Conservation (phyloP, 1,140 invertebrate species). For the Leucophenga varia region DNA sequence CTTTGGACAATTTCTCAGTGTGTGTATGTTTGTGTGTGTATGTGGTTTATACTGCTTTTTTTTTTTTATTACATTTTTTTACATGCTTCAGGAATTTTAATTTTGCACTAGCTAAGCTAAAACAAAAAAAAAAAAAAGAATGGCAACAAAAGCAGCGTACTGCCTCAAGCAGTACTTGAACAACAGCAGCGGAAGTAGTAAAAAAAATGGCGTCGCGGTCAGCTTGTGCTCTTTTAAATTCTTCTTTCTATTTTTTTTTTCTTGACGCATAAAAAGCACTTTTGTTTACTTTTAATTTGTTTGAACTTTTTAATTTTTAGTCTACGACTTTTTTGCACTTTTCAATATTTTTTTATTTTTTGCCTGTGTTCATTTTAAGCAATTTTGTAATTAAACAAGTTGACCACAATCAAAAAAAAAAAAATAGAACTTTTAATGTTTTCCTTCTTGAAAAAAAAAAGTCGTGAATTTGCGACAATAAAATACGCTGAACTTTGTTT, state of each 20-base stretch:
- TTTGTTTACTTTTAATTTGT: no score
- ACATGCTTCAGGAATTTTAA: slow-evolving; percentile 52
- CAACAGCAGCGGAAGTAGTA: not conserved
- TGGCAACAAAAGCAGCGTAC: slow-evolving; percentile 21
- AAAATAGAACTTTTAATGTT: no score
- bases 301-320: no score
- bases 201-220: no score
- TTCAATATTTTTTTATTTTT: no score
- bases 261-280: no score
- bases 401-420: slow-evolving; percentile 30
- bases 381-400: slow-evolving; percentile 54
- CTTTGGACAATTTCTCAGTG: slow-evolving; percentile 2
- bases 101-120: slow-evolving; percentile 34
- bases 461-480: no score
- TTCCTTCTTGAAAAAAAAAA: no score
- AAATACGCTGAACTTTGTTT: no score
- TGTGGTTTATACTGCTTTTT: slow-evolving; percentile 13
- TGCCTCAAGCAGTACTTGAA: not conserved
- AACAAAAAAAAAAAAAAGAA: slow-evolving; percentile 5
- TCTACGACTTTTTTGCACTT: no score
- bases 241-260: no score
- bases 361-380: slow-evolving; percentile 12
- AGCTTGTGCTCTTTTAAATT: no score
- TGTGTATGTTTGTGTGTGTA: slow-evolving; percentile 22
- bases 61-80: slow-evolving; percentile 18